These are phyloP conservation scores for Endomychus coccineus DNA, from an alignment of 2,888 invertebrate genomes.

Conservation along the genomic window DNA sequence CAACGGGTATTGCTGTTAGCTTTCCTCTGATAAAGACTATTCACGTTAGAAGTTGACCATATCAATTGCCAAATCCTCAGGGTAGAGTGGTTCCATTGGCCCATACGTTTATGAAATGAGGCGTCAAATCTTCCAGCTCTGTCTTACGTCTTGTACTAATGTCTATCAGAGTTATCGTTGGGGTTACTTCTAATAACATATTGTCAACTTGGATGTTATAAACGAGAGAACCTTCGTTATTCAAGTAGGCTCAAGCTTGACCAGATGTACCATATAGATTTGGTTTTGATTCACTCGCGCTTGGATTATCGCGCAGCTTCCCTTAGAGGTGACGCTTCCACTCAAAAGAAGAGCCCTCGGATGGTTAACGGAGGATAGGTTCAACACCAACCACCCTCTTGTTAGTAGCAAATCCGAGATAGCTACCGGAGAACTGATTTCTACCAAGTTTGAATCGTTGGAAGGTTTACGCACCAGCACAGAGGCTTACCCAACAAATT, in stretches of 20 bases:
- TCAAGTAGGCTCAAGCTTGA: conserved; percentile 70
- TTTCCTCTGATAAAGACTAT: conserved; percentile 60
- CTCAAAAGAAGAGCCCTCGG: conserved; percentile 57
- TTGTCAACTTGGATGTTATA: conserved; percentile 70
- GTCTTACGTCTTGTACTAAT: conserved; percentile 57
- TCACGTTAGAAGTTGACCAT: too few relatives aligned
- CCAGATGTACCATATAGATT: conserved; percentile 50
- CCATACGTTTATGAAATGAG: conserved; percentile 46
- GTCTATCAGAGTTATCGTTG: conserved; percentile 65
- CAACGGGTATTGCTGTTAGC: conserved; percentile 60
- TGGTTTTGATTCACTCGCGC: conserved; percentile 47
- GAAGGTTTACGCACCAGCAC: conserved; percentile 65
- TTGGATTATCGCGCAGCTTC: conserved; percentile 75
- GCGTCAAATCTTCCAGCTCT: conserved; percentile 66
- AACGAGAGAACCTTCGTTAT: conserved; percentile 67
- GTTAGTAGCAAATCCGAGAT: conserved; percentile 69
- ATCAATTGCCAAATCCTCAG: too few relatives aligned
- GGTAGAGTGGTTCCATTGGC: conserved; percentile 70
- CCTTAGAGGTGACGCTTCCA: conserved; percentile 64
- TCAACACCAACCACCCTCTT: conserved; percentile 65
- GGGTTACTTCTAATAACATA: conserved; percentile 45
- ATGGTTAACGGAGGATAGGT: conserved; percentile 61
- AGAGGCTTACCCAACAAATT: too few relatives aligned
- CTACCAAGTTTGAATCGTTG: conserved; percentile 67
- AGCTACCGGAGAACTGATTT: conserved; percentile 71